Conservation (phyloP, 2,888 invertebrate genomes). For the Schrankia costaestrigalis region DNA sequence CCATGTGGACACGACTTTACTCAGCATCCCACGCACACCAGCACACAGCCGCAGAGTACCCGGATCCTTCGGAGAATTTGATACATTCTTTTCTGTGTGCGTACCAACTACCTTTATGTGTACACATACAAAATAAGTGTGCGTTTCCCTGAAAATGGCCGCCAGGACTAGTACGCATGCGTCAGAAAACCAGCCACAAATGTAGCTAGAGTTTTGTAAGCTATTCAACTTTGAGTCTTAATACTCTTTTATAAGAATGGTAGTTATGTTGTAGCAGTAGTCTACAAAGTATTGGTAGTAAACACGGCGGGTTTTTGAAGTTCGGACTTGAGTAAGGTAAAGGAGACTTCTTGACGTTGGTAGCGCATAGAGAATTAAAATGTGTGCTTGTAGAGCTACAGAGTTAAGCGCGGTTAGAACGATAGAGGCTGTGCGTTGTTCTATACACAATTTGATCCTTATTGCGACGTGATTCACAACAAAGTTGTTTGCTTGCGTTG, state of each 20-base stretch:
- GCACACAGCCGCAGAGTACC: slow-evolving; percentile 22
- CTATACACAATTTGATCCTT: background rate
- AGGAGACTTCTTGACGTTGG: slow-evolving; percentile 57
- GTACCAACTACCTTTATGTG: slow-evolving; percentile 21
- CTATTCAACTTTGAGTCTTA: slow-evolving; percentile 23
- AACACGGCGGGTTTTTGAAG: slow-evolving; percentile 66
- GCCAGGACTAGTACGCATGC: slow-evolving; percentile 60
- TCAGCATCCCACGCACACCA: slow-evolving; percentile 65
- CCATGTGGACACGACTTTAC: slow-evolving; percentile 52
- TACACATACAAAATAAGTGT: slow-evolving; percentile 38
- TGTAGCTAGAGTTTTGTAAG: background rate
- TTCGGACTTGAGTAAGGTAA: slow-evolving; percentile 70
- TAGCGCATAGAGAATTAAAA: slow-evolving; percentile 40
- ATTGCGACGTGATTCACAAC: background rate
- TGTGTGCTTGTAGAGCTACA: slow-evolving; percentile 24
- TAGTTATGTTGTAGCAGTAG: background rate
- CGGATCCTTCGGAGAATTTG: slow-evolving; percentile 49
- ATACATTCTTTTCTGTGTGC: slow-evolving; percentile 41
- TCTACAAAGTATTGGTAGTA: slow-evolving; percentile 25
- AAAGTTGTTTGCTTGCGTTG: background rate
- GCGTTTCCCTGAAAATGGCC: slow-evolving; percentile 71
- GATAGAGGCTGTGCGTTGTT: slow-evolving; percentile 1
- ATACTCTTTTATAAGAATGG: slow-evolving; percentile 1
- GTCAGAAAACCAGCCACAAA: slow-evolving; percentile 22
- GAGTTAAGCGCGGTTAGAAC: slow-evolving; percentile 18